phyloP scores from a whole-genome alignment of 2,888 invertebrate genomes.

The Eupithecia inturbata region DNA sequence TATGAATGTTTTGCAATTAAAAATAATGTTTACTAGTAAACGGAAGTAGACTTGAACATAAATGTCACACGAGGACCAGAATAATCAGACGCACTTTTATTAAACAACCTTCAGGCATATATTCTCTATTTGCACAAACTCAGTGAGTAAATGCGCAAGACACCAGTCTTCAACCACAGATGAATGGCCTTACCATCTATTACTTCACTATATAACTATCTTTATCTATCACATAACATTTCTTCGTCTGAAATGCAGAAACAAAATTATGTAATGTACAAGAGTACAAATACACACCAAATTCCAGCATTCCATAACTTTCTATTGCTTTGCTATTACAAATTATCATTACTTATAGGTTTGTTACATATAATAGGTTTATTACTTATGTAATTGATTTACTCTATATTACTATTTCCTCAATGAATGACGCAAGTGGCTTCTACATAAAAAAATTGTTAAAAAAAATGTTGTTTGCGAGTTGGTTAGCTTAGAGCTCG shows the following conservation, averaged over 20 bases:
- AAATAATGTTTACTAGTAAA: background rate
- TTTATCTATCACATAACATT: slow-evolving; percentile 3
- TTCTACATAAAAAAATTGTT: slow-evolving; percentile 10
- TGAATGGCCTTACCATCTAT: slow-evolving; percentile 13
- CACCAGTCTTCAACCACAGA: slow-evolving; percentile 19
- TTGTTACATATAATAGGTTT: too few relatives aligned
- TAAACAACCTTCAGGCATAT: background rate
- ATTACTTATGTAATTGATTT: slow-evolving; percentile 25
- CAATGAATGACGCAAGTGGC: slow-evolving; percentile 15
- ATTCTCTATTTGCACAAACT: slow-evolving; percentile 16
- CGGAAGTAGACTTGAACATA: background rate
- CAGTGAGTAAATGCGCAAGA: slow-evolving; percentile 21
- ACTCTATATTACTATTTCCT: slow-evolving; percentile 15
- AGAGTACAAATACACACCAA: background rate
- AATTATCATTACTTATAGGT: slow-evolving; percentile 14
- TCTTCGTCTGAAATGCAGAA: background rate
- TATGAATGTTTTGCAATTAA: background rate
- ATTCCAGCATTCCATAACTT: slow-evolving; percentile 5
- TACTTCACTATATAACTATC: background rate
- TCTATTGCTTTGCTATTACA: slow-evolving; percentile 15
- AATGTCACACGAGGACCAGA: background rate
- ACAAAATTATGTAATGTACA: slow-evolving; percentile 5
- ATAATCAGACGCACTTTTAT: background rate
- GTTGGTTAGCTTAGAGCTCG: background rate
- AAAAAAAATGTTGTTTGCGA: background rate